These are phyloP conservation scores for Drosophila gunungcola DNA, from an alignment of 1,140 invertebrate species.

Conservation along the genomic window DNA sequence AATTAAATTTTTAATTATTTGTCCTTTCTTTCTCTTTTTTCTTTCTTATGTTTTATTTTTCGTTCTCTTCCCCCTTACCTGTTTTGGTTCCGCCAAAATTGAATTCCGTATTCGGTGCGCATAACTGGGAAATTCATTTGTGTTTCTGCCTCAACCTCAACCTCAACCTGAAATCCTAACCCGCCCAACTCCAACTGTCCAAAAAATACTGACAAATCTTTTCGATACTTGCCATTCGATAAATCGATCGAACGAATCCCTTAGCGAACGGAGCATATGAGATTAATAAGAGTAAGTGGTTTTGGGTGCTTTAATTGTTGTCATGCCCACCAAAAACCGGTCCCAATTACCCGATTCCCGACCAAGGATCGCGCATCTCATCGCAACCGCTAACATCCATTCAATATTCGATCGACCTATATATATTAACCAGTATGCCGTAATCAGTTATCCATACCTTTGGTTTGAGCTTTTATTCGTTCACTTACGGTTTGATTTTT, in stretches of 20 bases:
- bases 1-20: conserved; percentile 46
- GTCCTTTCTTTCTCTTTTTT: conserved; percentile 49
- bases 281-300: conserved; percentile 84
- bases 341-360: conserved; percentile 29
- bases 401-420: conserved; percentile 32
- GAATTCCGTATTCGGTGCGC: conserved; percentile 64
- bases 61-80: conserved; percentile 28
- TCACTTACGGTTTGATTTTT: conserved; percentile 31
- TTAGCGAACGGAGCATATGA: conserved; percentile 84
- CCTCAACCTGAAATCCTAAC: conserved; percentile 27
- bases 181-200: conserved; percentile 6
- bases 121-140: conserved; percentile 67
- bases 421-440: conserved; percentile 14
- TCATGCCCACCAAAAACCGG: conserved; percentile 52
- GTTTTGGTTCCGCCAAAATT: conserved; percentile 32
- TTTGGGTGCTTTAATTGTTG: conserved; percentile 85
- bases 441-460: conserved; percentile 45
- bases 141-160: conserved; percentile 21
- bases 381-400: conserved; percentile 47
- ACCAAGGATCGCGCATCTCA: conserved; percentile 56
- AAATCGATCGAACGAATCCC: conserved; percentile 62
- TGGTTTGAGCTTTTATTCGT: conserved; percentile 57
- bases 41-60: conserved; percentile 45
- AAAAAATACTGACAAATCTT: conserved; percentile 62
- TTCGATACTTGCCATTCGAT: conserved; percentile 38